Conservation (phyloP, 2,888 invertebrate species). For the Tryphoninae sp. region DNA sequence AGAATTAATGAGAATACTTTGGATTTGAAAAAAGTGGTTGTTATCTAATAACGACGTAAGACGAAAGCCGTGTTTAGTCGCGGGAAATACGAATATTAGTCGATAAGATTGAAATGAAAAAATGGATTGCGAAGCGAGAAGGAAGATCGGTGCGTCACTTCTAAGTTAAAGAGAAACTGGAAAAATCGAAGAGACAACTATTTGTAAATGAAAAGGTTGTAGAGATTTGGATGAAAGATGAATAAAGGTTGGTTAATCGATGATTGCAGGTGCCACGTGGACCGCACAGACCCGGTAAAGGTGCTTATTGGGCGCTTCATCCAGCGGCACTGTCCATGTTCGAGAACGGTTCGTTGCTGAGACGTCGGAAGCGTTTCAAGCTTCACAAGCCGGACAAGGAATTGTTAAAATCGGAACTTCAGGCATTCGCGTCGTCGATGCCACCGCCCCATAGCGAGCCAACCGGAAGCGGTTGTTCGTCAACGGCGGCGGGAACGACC, state of each 20-base stretch:
- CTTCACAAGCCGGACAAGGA: conserved; percentile 88
- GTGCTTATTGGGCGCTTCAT: conserved; percentile 93
- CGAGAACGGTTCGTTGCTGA: conserved; percentile 92
- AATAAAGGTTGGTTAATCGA: conserved; percentile 11
- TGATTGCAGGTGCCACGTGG: conserved; percentile 86
- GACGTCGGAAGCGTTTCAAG: conserved; percentile 92
- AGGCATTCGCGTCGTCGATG: conserved; percentile 79
- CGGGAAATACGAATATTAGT: too few species aligned
- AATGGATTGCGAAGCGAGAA: too few species aligned
- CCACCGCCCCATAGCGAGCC: conserved; percentile 73
- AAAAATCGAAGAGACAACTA: too few species aligned
- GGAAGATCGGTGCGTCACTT: too few species aligned
- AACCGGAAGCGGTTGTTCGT: conserved; percentile 66
- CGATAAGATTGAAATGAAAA: too few species aligned
- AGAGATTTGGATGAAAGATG: neutral
- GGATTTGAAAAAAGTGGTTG: too few species aligned
- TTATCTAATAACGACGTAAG: too few species aligned
- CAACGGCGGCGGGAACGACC: conserved; percentile 75
- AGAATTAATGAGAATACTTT: too few species aligned
- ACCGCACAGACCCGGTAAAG: conserved; percentile 91
- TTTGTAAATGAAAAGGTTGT: too few species aligned
- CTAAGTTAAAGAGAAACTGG: too few species aligned
- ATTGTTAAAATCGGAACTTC: conserved; percentile 81
- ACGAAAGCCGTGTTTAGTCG: too few species aligned
- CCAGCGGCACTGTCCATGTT: conserved; percentile 92